Percentiles rank a stretch among this genome's conserved stretches.
Conservation (phyloP, 2,797 vertebrate genomes). For the Chanos chanos region DNA sequence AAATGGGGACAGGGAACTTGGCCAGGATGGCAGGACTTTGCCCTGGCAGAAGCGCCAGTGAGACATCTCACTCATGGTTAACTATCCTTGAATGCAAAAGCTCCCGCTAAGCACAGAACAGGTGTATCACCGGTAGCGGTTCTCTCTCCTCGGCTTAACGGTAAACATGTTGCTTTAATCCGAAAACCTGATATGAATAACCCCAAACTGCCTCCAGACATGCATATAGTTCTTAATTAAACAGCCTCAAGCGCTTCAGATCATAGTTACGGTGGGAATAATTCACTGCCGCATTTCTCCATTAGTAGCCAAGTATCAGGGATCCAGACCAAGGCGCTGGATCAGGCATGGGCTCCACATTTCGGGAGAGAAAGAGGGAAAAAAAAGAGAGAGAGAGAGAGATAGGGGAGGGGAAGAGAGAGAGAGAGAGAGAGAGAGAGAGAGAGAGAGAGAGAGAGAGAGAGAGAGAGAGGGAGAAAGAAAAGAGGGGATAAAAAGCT, state of each 20-base stretch:
- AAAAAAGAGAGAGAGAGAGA: neutral
- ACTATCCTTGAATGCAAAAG: conserved; percentile 37
- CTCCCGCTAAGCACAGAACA: conserved; percentile 18
- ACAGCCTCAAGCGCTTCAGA: conserved; percentile 40
- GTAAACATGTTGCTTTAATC: conserved; percentile 14
- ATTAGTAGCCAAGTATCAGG: conserved; percentile 48
- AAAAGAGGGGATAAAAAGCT: conserved; percentile 28
- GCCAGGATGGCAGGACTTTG: conserved; percentile 30
- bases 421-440: conserved; percentile 43
- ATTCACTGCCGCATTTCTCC: conserved; percentile 30
- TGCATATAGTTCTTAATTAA: conserved; percentile 51
- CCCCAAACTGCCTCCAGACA: neutral
- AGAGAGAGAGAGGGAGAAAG: neutral
- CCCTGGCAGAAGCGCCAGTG: conserved; percentile 18
- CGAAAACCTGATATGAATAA: conserved; percentile 17
- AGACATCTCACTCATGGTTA: conserved; percentile 29
- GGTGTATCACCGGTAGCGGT: conserved; percentile 28
- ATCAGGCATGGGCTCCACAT: conserved; percentile 53
- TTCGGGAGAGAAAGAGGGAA: conserved; percentile 36
- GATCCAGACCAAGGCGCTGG: conserved; percentile 45
- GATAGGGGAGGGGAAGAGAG: too few species aligned
- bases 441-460: neutral
- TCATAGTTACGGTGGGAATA: conserved; percentile 34
- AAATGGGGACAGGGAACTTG: conserved; percentile 16
- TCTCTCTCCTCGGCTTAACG: conserved; percentile 7